Evolutionary conservation across 2,797 vertebrate species (phyloP).

Genomic region (Aldrovandia affinis): DNA sequence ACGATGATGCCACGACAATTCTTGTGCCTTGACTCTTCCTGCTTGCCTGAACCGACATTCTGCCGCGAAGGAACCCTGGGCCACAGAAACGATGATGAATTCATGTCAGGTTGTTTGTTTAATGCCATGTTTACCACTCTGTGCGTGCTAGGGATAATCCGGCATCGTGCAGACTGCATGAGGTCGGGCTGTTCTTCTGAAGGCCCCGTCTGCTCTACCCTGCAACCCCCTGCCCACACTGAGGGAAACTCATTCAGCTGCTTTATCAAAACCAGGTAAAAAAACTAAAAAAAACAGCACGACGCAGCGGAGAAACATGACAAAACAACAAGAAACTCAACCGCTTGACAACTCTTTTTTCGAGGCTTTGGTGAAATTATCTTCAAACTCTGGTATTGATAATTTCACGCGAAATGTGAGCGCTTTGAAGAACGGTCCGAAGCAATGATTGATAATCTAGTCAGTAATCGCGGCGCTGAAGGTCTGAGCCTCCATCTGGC

Average conservation of each 20-base stretch:
- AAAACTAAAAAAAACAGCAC: not conserved
- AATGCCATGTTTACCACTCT: not conserved
- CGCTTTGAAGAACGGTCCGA: not conserved
- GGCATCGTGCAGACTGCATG: not conserved
- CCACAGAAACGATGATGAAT: slow-evolving; percentile 14
- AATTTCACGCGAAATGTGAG: not conserved
- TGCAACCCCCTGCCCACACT: not conserved
- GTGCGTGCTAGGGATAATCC: not conserved
- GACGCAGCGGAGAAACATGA: not conserved
- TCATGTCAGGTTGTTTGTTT: slow-evolving; percentile 7
- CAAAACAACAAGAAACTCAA: not conserved
- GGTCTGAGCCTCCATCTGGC: not conserved
- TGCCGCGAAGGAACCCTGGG: not conserved
- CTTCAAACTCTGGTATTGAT: not conserved
- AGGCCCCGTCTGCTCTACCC: not conserved
- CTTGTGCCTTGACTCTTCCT: not conserved
- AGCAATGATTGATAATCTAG: slow-evolving; percentile 3
- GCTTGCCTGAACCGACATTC: not conserved
- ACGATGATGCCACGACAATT: not conserved
- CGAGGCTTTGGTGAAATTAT: not conserved
- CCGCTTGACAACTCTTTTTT: not conserved
- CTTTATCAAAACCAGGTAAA: not conserved
- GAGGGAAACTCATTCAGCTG: slow-evolving; percentile 2
- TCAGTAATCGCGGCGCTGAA: not conserved
- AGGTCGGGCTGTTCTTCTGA: not conserved